Percentiles rank a stretch among this genome's conserved stretches.
Conservation (phyloP, 2,113 vertebrate species). For the Leptocoma aspasia region DNA sequence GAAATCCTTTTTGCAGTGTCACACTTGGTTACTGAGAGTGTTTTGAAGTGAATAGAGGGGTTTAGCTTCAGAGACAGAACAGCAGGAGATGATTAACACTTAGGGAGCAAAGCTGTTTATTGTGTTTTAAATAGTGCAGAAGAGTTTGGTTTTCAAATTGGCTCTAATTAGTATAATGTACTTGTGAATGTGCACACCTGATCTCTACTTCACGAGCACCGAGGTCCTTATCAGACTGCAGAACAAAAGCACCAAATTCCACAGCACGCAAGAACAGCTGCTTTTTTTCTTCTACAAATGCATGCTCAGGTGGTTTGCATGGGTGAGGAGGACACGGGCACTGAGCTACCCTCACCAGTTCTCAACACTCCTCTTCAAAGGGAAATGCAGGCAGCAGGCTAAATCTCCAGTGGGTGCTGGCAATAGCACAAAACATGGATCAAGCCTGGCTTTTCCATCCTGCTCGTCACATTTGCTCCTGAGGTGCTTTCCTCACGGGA, state of each 20-base stretch:
- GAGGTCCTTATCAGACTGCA: not conserved
- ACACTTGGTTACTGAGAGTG: conserved; percentile 57
- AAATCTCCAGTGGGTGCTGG: not conserved
- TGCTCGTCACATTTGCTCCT: not conserved
- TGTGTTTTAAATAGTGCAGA: conserved; percentile 66
- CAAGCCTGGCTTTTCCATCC: not conserved
- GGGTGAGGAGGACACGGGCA: not conserved
- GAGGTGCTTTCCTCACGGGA: not conserved
- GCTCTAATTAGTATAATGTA: conserved; percentile 58
- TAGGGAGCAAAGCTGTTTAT: conserved; percentile 65
- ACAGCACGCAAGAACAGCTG: not conserved
- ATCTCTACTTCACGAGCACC: not conserved
- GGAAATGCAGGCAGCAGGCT: not conserved
- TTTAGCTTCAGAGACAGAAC: conserved; percentile 63
- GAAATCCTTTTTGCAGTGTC: conserved; percentile 53
- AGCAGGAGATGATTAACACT: conserved; percentile 69
- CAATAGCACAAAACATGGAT: not conserved
- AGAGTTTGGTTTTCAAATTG: conserved; percentile 62
- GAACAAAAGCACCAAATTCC: not conserved
- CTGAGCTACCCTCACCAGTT: not conserved
- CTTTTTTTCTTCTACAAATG: not conserved
- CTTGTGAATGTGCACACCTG: conserved; percentile 38
- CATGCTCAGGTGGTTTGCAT: not conserved
- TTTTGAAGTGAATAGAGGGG: conserved; percentile 59
- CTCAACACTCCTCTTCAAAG: not conserved